Percentiles rank a stretch among this genome's conserved stretches.
Conservation (phyloP, 2,888 invertebrate genomes). For the Endomychus coccineus region DNA sequence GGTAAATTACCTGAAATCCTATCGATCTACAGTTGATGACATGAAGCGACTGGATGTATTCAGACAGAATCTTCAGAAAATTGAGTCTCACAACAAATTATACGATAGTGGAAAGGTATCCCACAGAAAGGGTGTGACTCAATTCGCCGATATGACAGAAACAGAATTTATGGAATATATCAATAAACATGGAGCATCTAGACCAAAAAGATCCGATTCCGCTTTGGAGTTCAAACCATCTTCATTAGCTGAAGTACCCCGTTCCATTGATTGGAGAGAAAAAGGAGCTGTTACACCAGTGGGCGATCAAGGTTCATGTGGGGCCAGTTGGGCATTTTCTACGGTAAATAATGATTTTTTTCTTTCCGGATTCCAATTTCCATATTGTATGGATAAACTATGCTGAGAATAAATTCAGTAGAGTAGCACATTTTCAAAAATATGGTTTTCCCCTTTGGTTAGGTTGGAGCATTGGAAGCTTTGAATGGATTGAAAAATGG, state of each 20-base stretch:
- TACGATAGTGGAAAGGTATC: conserved; percentile 58
- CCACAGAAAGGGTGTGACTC: conserved; percentile 67
- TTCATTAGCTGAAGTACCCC: conserved; percentile 35
- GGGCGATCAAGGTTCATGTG: conserved; percentile 51
- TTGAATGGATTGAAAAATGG: too few species aligned
- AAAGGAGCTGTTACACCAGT: conserved; percentile 47
- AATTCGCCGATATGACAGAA: conserved; percentile 80
- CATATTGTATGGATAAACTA: too few species aligned
- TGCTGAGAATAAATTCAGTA: too few species aligned
- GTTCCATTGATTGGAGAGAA: conserved; percentile 45
- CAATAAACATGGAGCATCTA: conserved; percentile 36
- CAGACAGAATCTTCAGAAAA: conserved; percentile 77
- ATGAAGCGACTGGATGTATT: conserved; percentile 81
- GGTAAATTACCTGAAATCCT: conserved; percentile 43
- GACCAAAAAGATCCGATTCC: not conserved
- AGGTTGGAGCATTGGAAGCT: too few species aligned
- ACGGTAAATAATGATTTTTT: conserved; percentile 45
- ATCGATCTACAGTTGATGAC: conserved; percentile 67
- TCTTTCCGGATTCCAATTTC: too few species aligned
- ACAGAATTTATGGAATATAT: conserved; percentile 64
- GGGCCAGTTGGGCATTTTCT: conserved; percentile 58
- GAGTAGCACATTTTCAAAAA: too few species aligned
- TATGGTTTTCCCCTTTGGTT: too few species aligned
- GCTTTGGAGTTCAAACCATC: not conserved
- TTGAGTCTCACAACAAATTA: conserved; percentile 75